Percentiles rank a stretch among this genome's conserved stretches.
phyloP scores from a whole-genome alignment of 2,113 vertebrate genomes.

The Donacobius atricapilla region DNA sequence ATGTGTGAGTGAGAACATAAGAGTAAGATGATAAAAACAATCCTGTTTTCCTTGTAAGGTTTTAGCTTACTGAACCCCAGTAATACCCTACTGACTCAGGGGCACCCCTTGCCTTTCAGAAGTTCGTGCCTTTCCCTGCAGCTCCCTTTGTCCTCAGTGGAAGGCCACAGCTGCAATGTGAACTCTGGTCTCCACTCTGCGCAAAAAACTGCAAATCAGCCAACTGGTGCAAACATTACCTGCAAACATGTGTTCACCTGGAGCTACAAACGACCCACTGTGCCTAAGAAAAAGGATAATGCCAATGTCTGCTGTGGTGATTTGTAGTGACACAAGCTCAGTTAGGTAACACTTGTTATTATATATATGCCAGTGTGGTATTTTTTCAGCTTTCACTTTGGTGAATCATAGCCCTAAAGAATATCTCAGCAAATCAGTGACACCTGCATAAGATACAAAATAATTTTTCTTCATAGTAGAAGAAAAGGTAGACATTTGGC shows the following conservation, averaged over 20 bases:
- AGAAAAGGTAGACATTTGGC: neutral
- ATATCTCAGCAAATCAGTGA: neutral
- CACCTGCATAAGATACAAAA: neutral
- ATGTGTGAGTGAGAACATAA: neutral
- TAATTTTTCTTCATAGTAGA: neutral
- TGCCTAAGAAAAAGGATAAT: neutral
- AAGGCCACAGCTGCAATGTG: neutral
- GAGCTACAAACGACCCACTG: neutral
- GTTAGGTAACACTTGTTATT: neutral
- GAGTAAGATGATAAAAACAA: neutral
- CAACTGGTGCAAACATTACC: neutral
- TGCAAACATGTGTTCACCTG: neutral
- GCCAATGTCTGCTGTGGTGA: neutral
- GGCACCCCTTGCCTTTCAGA: neutral
- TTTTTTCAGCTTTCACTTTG: slow-evolving; percentile 30
- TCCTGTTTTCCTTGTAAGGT: neutral
- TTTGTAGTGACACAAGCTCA: neutral
- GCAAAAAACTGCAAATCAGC: neutral
- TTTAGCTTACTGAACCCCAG: neutral
- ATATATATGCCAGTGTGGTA: neutral
- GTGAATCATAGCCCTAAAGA: neutral
- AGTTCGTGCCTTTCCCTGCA: neutral
- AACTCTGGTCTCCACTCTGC: neutral
- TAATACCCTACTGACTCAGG: neutral
- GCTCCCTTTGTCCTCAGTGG: neutral